These are phyloP conservation scores for Hemicordylus capensis DNA, from an alignment of 2,113 vertebrate species.

Conservation along the genomic window DNA sequence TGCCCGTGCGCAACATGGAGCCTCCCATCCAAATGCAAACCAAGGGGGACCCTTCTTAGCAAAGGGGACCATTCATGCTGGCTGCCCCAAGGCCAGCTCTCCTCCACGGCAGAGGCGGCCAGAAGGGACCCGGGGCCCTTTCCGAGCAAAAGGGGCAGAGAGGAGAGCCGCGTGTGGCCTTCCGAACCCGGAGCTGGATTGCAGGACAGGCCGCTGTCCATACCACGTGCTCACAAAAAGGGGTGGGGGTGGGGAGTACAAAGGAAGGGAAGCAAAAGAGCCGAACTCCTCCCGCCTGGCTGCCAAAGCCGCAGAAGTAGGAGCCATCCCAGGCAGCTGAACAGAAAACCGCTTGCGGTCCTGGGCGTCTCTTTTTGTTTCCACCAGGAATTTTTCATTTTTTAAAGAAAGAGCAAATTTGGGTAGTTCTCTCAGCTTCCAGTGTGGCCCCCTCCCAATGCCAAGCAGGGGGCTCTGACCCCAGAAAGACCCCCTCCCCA, in stretches of 20 bases:
- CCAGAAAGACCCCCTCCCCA: neutral
- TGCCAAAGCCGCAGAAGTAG: neutral
- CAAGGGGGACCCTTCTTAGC: no score
- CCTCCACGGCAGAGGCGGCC: no score
- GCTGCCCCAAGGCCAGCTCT: no score
- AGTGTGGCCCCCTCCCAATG: neutral
- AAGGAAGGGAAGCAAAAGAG: neutral
- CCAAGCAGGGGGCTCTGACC: no score
- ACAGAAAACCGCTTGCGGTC: neutral
- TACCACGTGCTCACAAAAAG: neutral
- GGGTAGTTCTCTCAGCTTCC: neutral
- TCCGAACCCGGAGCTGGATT: no score
- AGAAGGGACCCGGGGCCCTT: no score
- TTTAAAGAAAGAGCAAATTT: neutral
- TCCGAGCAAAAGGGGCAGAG: no score
- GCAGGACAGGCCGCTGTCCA: neutral
- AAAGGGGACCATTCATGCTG: no score
- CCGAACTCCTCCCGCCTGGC: neutral
- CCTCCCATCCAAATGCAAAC: no score
- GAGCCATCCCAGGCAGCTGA: neutral
- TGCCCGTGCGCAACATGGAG: no score
- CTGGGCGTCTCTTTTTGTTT: neutral
- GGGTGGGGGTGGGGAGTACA: neutral
- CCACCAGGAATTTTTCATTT: neutral
- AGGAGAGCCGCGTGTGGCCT: no score